Evolutionary conservation across 2,797 vertebrate species (phyloP).

Genomic region (Eulemur coronatus): DNA sequence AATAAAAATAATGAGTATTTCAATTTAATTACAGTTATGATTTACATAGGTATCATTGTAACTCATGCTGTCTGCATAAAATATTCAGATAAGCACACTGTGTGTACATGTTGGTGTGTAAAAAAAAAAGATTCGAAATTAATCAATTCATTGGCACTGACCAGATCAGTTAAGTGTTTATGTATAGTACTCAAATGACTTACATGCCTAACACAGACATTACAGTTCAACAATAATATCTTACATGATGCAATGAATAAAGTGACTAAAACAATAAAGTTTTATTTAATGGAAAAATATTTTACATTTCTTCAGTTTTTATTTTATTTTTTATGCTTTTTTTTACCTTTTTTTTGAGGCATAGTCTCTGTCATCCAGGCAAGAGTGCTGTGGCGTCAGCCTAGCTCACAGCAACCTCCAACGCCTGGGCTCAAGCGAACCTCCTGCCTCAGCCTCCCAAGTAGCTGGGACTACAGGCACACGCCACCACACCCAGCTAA

Average conservation of each 20-base stretch:
- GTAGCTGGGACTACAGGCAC: too few relatives aligned
- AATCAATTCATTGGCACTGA: background rate
- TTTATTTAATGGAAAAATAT: background rate
- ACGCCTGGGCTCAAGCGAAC: too few relatives aligned
- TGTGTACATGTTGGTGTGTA: background rate
- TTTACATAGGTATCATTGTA: background rate
- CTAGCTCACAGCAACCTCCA: too few relatives aligned
- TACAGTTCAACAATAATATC: background rate
- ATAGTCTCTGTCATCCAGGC: too few relatives aligned
- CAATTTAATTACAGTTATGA: background rate
- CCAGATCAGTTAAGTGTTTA: background rate
- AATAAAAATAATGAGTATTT: conserved; percentile 22
- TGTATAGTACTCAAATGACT: background rate
- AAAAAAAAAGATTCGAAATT: background rate
- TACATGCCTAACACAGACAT: background rate
- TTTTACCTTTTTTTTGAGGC: too few relatives aligned
- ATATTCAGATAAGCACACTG: background rate
- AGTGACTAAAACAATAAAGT: background rate
- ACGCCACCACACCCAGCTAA: too few relatives aligned
- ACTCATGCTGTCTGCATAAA: background rate
- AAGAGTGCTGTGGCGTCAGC: too few relatives aligned
- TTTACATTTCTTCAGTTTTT: background rate
- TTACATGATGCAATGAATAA: background rate
- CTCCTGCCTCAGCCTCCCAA: too few relatives aligned
- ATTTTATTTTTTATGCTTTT: too few relatives aligned